These are phyloP conservation scores for Temnothorax unifasciatus DNA, from an alignment of 2,888 invertebrate genomes.

Conservation along the genomic window DNA sequence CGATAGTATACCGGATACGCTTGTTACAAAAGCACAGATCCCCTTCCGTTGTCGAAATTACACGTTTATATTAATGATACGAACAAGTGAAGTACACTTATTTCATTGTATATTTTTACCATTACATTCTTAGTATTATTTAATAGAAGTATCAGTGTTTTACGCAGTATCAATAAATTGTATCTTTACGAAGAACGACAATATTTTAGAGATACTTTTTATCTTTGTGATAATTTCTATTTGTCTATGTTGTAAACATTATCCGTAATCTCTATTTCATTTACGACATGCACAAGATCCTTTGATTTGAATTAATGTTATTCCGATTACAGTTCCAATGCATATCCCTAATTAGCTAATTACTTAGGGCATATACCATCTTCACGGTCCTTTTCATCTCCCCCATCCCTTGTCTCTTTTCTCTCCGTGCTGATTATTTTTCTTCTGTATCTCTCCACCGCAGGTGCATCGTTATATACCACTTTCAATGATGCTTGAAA, in stretches of 20 bases:
- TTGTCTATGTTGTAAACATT: background rate
- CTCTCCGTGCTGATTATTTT: constrained; percentile 13
- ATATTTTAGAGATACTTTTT: background rate
- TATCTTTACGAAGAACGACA: background rate
- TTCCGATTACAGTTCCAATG: background rate
- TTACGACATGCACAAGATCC: background rate
- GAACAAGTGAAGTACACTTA: background rate
- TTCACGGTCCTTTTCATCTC: constrained; percentile 6
- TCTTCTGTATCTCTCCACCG: background rate
- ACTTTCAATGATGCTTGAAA: constrained; percentile 44
- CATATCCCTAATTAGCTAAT: constrained; percentile 71
- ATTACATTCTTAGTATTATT: background rate
- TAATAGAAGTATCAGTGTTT: background rate
- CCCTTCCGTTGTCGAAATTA: background rate
- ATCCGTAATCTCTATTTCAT: background rate
- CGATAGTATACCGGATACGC: background rate
- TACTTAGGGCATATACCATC: constrained; percentile 44
- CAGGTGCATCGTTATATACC: background rate
- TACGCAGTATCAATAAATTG: background rate
- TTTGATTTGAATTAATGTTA: constrained; percentile 22
- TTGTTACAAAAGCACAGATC: constrained; percentile 2
- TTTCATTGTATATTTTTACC: background rate
- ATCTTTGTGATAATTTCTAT: background rate
- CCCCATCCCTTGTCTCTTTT: constrained; percentile 20
- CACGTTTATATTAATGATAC: background rate